These are phyloP conservation scores for Philaethria dido DNA, from an alignment of 2,888 invertebrate species.

Conservation along the genomic window DNA sequence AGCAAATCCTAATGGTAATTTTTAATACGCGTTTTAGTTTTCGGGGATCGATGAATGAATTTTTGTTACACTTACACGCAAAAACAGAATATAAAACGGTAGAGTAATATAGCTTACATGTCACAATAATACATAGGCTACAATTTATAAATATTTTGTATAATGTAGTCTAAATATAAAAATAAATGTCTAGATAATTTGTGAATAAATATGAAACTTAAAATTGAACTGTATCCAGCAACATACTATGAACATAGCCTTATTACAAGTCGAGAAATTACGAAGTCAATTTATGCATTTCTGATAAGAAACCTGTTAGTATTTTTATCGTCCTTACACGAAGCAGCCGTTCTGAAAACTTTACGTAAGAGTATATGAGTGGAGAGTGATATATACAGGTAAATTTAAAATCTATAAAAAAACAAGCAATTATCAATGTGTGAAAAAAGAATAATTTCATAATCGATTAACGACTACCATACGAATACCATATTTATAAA, in stretches of 20 bases:
- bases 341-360: constrained; percentile 17
- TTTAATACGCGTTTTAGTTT: no score
- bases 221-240: neutral
- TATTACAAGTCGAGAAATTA: constrained; percentile 30
- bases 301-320: constrained; percentile 35
- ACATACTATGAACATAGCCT: neutral
- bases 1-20: no score
- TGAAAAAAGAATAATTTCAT: neutral
- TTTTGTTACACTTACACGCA: no score
- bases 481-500: neutral
- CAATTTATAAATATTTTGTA: no score
- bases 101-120: no score
- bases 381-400: constrained; percentile 6
- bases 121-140: no score
- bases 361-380: constrained; percentile 14
- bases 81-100: no score
- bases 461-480: neutral
- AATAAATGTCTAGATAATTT: neutral
- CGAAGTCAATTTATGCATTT: constrained; percentile 22
- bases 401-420: neutral
- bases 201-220: neutral
- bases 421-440: neutral
- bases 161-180: no score
- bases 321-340: constrained; percentile 12
- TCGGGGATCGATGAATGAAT: no score